Percentiles rank a stretch among this genome's conserved stretches.
Evolutionary conservation across 1,140 invertebrate genomes (phyloP).

Genomic region (Sweltsa coloradensis): DNA sequence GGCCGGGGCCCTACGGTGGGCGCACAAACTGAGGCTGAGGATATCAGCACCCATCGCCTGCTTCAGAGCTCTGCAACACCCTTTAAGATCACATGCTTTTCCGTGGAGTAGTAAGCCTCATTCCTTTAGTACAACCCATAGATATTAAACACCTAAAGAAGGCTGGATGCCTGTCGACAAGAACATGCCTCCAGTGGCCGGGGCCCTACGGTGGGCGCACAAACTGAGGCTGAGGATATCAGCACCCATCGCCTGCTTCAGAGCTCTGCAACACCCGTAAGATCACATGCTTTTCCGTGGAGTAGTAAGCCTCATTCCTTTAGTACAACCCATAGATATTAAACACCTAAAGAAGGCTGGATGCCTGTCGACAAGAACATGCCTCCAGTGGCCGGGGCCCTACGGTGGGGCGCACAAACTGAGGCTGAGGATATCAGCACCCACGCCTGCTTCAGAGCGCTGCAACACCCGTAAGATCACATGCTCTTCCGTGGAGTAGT

Average conservation of each 20-base stretch:
- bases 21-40: slow-evolving; percentile 59
- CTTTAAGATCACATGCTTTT: too few relatives aligned
- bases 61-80: slow-evolving; percentile 60
- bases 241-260: slow-evolving; percentile 55
- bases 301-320: too few relatives aligned
- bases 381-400: slow-evolving; percentile 67
- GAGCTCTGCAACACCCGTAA: slow-evolving; percentile 61
- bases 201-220: slow-evolving; percentile 65
- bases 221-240: slow-evolving; percentile 64
- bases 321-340: too few relatives aligned
- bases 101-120: too few relatives aligned
- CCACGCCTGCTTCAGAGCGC: slow-evolving; percentile 55
- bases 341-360: too few relatives aligned
- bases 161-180: slow-evolving; percentile 55
- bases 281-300: too few relatives aligned
- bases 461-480: slow-evolving; percentile 69
- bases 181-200: slow-evolving; percentile 71
- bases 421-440: slow-evolving; percentile 53
- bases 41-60: slow-evolving; percentile 55
- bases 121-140: too few relatives aligned
- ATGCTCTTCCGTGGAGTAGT: too few relatives aligned
- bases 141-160: too few relatives aligned
- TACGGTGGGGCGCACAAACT: slow-evolving; percentile 74
- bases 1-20: slow-evolving; percentile 72
- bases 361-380: slow-evolving; percentile 62